phyloP scores from a whole-genome alignment of 2,113 vertebrate species.

The Sakesphorus luctuosus region DNA sequence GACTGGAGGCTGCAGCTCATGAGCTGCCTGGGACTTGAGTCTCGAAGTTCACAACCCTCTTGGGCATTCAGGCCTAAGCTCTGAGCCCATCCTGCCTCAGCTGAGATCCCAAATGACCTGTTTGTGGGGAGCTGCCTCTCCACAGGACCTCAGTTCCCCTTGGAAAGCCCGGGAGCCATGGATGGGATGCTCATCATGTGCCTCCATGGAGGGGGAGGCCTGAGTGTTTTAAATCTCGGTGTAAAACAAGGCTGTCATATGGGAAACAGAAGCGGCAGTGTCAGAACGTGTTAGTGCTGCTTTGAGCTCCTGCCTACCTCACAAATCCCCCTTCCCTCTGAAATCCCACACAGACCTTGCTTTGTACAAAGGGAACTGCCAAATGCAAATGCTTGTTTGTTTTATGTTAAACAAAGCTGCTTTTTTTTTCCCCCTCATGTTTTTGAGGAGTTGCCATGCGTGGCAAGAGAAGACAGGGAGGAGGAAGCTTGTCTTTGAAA shows the following conservation, averaged over 20 bases:
- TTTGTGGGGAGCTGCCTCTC: background rate
- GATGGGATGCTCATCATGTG: rapidly evolving
- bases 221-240: background rate
- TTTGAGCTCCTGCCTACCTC: background rate
- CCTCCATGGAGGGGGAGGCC: background rate
- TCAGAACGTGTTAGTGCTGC: background rate
- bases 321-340: background rate
- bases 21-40: background rate
- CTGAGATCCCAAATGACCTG: background rate
- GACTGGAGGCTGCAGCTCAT: background rate
- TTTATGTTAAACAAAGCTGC: slow-evolving; percentile 11
- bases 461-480: background rate
- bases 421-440: background rate
- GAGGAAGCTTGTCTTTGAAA: background rate
- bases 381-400: background rate
- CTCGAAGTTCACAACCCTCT: background rate
- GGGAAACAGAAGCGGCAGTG: background rate
- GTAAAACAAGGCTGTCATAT: background rate
- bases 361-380: background rate
- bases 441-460: background rate
- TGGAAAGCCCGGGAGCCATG: background rate
- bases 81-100: rapidly evolving
- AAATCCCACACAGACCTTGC: background rate
- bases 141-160: background rate
- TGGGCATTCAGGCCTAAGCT: background rate